A percentile compares a stretch with the other conserved stretches of the same genome.
Conservation (phyloP, 2,888 invertebrate species). For the Limnephilus auricula region DNA sequence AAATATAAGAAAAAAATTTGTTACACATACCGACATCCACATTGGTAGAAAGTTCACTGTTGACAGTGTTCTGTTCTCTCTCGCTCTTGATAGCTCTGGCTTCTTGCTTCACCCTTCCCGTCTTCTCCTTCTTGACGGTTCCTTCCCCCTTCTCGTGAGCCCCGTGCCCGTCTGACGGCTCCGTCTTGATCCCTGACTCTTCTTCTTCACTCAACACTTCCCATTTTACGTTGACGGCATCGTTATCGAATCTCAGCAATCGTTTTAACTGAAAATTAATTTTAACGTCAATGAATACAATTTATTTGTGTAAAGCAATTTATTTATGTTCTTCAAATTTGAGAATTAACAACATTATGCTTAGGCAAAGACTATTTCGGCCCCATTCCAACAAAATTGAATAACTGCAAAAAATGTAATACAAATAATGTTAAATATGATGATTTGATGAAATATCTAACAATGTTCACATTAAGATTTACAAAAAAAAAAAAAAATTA, state of each 20-base stretch:
- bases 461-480: too few species aligned
- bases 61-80: conserved; percentile 53
- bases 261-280: conserved; percentile 82
- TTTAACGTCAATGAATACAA: neutral
- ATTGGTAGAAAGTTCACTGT: conserved; percentile 57
- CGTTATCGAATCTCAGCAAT: conserved; percentile 92
- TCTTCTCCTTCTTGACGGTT: conserved; percentile 70
- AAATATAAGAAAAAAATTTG: neutral
- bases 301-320: too few species aligned
- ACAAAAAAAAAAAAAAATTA: too few species aligned
- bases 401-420: too few species aligned
- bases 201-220: conserved; percentile 94
- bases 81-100: conserved; percentile 53
- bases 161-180: conserved; percentile 67
- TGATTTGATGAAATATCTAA: too few species aligned
- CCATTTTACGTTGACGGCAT: conserved; percentile 92
- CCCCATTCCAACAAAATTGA: too few species aligned
- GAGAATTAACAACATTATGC: too few species aligned
- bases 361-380: too few species aligned
- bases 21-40: conserved; percentile 63
- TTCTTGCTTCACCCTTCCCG: conserved; percentile 66
- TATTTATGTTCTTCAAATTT: too few species aligned
- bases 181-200: conserved; percentile 77
- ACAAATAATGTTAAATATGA: too few species aligned
- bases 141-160: conserved; percentile 67